Conservation (phyloP, 1,140 invertebrate species). For the Hylyphantes graminicola region DNA sequence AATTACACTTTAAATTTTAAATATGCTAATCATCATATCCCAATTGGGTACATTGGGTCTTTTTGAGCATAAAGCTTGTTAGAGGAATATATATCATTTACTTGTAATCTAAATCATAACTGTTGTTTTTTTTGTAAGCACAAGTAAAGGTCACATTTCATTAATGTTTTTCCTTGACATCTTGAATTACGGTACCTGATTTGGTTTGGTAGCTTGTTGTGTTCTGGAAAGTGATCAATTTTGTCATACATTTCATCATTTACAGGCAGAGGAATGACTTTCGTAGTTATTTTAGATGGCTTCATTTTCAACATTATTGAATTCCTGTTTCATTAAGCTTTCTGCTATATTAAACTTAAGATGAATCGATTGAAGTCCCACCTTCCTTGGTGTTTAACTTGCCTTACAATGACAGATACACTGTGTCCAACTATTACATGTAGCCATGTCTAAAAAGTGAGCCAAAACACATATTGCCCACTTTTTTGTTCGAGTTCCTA, state of each 20-base stretch:
- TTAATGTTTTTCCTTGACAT: not conserved
- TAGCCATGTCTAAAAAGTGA: slow-evolving; percentile 2
- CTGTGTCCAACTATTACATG: not conserved
- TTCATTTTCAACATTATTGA: not conserved
- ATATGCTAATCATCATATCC: too few relatives aligned
- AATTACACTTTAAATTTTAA: too few relatives aligned
- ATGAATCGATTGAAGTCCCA: not conserved
- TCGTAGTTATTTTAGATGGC: not conserved
- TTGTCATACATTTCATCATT: not conserved
- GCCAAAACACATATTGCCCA: not conserved
- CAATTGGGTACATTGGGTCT: too few relatives aligned
- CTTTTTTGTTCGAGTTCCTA: not conserved
- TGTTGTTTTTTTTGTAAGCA: not conserved
- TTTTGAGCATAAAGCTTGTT: too few relatives aligned
- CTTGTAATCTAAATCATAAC: not conserved
- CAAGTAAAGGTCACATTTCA: slow-evolving; percentile 3
- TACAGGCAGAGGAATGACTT: not conserved
- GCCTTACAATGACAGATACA: not conserved
- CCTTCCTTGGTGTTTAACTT: not conserved
- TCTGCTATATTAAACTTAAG: not conserved
- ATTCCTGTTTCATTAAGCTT: not conserved
- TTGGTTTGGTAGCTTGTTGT: not conserved
- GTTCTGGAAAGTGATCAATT: not conserved
- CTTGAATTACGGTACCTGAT: not conserved
- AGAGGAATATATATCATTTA: not conserved